phyloP scores from a whole-genome alignment of 2,113 vertebrate species.

The Osmerus eperlanus region DNA sequence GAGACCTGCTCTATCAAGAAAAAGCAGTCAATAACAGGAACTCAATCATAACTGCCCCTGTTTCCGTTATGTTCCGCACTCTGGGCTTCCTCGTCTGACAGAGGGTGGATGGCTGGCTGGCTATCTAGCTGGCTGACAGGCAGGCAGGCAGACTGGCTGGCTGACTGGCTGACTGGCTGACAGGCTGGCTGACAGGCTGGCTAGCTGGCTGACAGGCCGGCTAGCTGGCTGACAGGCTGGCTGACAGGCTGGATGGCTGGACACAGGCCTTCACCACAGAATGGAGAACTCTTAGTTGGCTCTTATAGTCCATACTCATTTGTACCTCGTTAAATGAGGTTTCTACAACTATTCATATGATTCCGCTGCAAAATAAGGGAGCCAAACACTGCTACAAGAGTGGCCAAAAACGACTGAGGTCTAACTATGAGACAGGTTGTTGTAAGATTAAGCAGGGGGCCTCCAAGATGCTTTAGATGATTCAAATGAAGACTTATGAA shows the following conservation, averaged over 20 bases:
- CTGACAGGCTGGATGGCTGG: slow-evolving; percentile 25
- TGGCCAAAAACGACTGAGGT: slow-evolving; percentile 61
- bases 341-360: slow-evolving; percentile 56
- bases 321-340: slow-evolving; percentile 65
- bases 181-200: slow-evolving; percentile 53
- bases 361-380: slow-evolving; percentile 26
- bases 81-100: slow-evolving; percentile 65
- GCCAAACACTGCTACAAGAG: slow-evolving; percentile 27
- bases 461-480: no score
- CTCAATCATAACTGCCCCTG: slow-evolving; percentile 85
- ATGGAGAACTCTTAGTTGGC: slow-evolving; percentile 52
- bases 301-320: slow-evolving; percentile 59
- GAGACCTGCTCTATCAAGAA: slow-evolving; percentile 56
- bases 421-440: slow-evolving; percentile 45
- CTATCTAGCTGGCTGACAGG: slow-evolving; percentile 17
- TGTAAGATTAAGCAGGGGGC: no score
- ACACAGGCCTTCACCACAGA: slow-evolving; percentile 64
- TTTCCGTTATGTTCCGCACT: slow-evolving; percentile 75
- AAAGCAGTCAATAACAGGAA: slow-evolving; percentile 86
- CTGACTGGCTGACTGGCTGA: slow-evolving; percentile 8
- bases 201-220: slow-evolving; percentile 25
- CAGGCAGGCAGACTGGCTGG: slow-evolving; percentile 48
- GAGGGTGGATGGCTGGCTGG: slow-evolving; percentile 58
- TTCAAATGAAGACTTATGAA: no score
- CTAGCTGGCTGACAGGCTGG: slow-evolving; percentile 56